phyloP scores from a whole-genome alignment of 1,140 invertebrate species.

The Drosophila nasuta region DNA sequence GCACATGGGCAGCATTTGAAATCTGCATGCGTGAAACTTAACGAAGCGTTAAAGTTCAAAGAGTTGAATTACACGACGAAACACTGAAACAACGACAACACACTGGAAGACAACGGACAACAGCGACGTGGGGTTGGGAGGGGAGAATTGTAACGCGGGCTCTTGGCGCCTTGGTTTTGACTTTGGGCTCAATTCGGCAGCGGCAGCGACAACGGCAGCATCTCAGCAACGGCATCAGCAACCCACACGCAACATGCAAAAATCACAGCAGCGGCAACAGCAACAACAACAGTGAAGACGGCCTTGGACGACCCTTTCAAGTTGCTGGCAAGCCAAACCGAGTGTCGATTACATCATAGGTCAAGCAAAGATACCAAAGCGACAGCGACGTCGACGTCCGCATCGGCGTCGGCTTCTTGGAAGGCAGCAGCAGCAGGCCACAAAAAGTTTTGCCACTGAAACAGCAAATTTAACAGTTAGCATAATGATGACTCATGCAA shows the following conservation, averaged over 20 bases:
- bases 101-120: too few species aligned
- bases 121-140: not conserved
- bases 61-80: constrained; percentile 72
- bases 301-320: constrained; percentile 49
- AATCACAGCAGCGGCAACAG: not conserved
- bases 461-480: constrained; percentile 32
- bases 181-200: constrained; percentile 56
- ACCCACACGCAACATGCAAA: constrained; percentile 26
- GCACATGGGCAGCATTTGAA: constrained; percentile 62
- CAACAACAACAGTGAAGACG: constrained; percentile 1
- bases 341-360: constrained; percentile 44
- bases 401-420: constrained; percentile 19
- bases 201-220: constrained; percentile 15
- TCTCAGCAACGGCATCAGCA: constrained; percentile 11
- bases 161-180: constrained; percentile 68
- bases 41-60: constrained; percentile 83
- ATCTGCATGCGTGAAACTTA: constrained; percentile 81
- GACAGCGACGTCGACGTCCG: constrained; percentile 1
- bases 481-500: constrained; percentile 33
- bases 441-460: not conserved
- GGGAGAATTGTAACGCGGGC: not conserved
- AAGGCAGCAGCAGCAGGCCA: not conserved
- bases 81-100: constrained; percentile 34
- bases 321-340: constrained; percentile 19
- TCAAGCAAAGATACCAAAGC: constrained; percentile 13